These are phyloP conservation scores for Andricus curvator DNA, from an alignment of 2,888 invertebrate species.

Conservation along the genomic window DNA sequence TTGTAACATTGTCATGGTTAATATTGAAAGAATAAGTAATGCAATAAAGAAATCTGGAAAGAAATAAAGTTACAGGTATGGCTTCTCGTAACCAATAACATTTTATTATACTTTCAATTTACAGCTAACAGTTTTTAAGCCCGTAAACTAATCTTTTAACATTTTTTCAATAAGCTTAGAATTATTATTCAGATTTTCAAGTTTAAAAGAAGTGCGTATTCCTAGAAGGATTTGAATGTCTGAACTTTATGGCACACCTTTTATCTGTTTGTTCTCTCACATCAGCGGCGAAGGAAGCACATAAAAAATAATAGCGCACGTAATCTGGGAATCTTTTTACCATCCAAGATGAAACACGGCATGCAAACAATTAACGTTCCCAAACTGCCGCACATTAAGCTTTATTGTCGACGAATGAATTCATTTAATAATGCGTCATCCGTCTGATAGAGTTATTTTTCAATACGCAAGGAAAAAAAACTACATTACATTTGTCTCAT, in stretches of 20 bases:
- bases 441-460: slow-evolving; percentile 4
- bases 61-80: not conserved
- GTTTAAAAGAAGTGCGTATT: not conserved
- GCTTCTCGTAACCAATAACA: slow-evolving; percentile 7
- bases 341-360: slow-evolving; percentile 27
- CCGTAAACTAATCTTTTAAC: not conserved
- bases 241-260: slow-evolving; percentile 31
- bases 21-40: not conserved
- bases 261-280: slow-evolving; percentile 40
- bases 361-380: slow-evolving; percentile 24
- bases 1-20: not conserved
- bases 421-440: slow-evolving; percentile 34
- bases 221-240: slow-evolving; percentile 21
- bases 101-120: not conserved
- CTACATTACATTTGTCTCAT: not conserved
- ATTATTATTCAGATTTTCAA: not conserved
- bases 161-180: not conserved
- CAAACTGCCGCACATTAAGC: slow-evolving; percentile 9
- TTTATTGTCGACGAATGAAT: slow-evolving; percentile 8
- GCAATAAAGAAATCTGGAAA: not conserved
- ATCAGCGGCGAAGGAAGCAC: slow-evolving; percentile 31
- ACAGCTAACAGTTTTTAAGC: not conserved
- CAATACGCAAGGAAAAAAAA: not conserved
- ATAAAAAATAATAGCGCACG: slow-evolving; percentile 39
- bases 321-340: slow-evolving; percentile 36